Percentiles rank a stretch among this genome's conserved stretches.
phyloP scores from a whole-genome alignment of 2,113 vertebrate species.

The Paralichthys olivaceus region DNA sequence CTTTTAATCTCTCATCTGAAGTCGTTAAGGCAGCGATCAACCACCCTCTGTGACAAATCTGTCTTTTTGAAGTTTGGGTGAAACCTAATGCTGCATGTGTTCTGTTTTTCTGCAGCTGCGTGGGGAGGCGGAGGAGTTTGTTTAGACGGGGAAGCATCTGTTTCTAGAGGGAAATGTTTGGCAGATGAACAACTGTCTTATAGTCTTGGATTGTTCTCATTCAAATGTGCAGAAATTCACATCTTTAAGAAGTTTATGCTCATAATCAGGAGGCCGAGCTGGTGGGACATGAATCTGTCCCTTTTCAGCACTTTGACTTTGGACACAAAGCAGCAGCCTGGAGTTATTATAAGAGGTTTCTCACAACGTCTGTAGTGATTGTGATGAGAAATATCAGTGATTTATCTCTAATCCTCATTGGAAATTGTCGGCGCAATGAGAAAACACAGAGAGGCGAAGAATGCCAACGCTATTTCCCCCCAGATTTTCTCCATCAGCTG shows the following conservation, averaged over 20 bases:
- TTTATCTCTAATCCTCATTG: conserved; percentile 27
- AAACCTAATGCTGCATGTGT: conserved; percentile 15
- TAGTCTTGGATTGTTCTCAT: background rate
- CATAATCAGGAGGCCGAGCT: background rate
- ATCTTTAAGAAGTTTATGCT: background rate
- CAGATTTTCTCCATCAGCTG: conserved; percentile 70
- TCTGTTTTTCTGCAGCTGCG: conserved; percentile 18
- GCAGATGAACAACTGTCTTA: background rate
- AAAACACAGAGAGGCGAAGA: conserved; percentile 51
- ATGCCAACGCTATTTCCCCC: conserved; percentile 50
- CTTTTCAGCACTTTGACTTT: background rate
- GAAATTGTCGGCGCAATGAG: conserved; percentile 39
- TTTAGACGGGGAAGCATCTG: conserved; percentile 23
- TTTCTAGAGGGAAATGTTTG: conserved; percentile 7
- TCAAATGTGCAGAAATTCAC: conserved; percentile 16
- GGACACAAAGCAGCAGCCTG: background rate
- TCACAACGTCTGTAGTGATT: background rate
- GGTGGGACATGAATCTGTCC: background rate
- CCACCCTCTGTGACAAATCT: conserved; percentile 3
- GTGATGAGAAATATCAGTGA: conserved; percentile 23
- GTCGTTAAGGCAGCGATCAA: background rate
- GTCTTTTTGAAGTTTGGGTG: background rate
- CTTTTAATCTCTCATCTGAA: background rate
- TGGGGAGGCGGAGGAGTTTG: conserved; percentile 15
- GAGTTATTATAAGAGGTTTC: background rate